Evolutionary conservation across 2,797 vertebrate genomes (phyloP).

Genomic region (Steatocranus sp.): DNA sequence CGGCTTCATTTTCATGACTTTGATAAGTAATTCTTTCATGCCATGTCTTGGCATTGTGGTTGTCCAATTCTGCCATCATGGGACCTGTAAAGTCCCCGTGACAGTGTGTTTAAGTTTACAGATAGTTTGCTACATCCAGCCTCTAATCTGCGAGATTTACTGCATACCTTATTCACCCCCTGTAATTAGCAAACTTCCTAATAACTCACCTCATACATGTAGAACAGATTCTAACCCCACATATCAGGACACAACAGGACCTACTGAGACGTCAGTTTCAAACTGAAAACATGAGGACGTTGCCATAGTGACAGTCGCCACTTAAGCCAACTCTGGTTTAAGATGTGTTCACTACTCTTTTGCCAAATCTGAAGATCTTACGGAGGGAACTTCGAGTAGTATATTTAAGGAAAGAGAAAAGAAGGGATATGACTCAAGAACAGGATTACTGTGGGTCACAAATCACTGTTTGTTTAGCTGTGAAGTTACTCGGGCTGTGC

Average conservation of each 20-base stretch:
- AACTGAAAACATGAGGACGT: slow-evolving; percentile 69
- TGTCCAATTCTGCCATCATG: slow-evolving; percentile 41
- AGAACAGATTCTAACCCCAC: slow-evolving; percentile 67
- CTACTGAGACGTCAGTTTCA: slow-evolving; percentile 61
- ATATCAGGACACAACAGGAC: slow-evolving; percentile 64
- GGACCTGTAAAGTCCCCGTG: slow-evolving; percentile 24
- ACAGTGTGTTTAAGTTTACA: slow-evolving; percentile 56
- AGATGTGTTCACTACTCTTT: slow-evolving; percentile 51
- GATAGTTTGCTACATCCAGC: slow-evolving; percentile 66
- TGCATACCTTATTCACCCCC: slow-evolving; percentile 54
- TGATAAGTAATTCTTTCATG: slow-evolving; percentile 23
- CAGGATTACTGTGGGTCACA: slow-evolving; percentile 43
- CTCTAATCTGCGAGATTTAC: slow-evolving; percentile 75
- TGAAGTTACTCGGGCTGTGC: slow-evolving; percentile 24
- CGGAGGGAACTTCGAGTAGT: slow-evolving; percentile 41
- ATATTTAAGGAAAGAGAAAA: slow-evolving; percentile 55
- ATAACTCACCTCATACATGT: slow-evolving; percentile 73
- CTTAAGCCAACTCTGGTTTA: slow-evolving; percentile 58
- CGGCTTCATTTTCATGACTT: slow-evolving; percentile 4
- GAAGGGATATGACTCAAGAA: slow-evolving; percentile 31
- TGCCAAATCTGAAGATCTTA: slow-evolving; percentile 63
- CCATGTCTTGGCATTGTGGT: slow-evolving; percentile 40
- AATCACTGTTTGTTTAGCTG: slow-evolving; percentile 59
- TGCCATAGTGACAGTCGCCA: slow-evolving; percentile 72
- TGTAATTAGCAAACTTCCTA: slow-evolving; percentile 75